Evolutionary conservation across 2,113 vertebrate species (phyloP).

Genomic region (Corythornis madagascariensis): DNA sequence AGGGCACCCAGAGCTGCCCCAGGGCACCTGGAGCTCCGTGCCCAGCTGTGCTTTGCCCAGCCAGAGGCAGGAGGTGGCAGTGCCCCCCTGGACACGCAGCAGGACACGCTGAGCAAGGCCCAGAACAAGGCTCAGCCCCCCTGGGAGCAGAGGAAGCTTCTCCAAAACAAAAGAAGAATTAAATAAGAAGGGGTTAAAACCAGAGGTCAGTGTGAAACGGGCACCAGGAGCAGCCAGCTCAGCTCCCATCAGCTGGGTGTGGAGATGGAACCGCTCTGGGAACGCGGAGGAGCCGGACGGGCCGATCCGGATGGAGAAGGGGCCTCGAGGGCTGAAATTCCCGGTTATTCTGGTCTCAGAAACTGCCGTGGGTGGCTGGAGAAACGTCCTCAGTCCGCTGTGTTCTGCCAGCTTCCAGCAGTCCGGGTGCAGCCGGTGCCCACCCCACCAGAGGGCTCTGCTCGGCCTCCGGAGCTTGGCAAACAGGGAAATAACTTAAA

Average conservation of each 20-base stretch:
- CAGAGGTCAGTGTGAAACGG: background rate
- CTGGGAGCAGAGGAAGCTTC: background rate
- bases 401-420: background rate
- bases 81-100: background rate
- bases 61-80: background rate
- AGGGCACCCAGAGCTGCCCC: too few relatives aligned
- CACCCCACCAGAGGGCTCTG: background rate
- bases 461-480: background rate
- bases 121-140: background rate
- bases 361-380: background rate
- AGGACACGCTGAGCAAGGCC: conserved; percentile 37
- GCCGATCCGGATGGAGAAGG: background rate
- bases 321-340: background rate
- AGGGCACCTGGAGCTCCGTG: background rate
- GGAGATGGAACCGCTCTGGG: background rate
- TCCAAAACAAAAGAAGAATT: background rate
- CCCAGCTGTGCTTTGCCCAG: background rate
- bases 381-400: background rate
- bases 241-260: background rate
- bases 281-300: too few relatives aligned
- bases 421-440: background rate
- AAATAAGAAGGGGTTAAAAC: conserved; percentile 20
- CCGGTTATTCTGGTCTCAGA: background rate
- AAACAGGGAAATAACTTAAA: conserved; percentile 24
- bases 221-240: background rate